Percentiles rank a stretch among this genome's conserved stretches.
Evolutionary conservation across 2,888 invertebrate genomes (phyloP).

Genomic region (Nomada ruficornis): DNA sequence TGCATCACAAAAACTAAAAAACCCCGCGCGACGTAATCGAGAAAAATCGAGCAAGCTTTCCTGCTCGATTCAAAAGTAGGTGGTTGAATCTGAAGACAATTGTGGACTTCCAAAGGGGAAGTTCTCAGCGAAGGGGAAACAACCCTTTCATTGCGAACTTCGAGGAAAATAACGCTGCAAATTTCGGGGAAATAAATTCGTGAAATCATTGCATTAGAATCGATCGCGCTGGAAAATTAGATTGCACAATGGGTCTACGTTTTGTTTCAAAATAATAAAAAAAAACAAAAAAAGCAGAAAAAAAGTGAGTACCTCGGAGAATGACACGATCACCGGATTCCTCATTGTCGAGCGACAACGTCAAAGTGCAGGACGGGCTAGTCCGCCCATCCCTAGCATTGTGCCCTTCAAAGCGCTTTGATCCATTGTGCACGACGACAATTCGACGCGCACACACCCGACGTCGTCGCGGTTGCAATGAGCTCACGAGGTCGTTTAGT

Average conservation of each 20-base stretch:
- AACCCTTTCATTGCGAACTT: no score
- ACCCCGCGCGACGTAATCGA: no score
- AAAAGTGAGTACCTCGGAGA: constrained; percentile 50
- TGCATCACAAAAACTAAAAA: no score
- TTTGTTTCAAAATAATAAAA: background rate
- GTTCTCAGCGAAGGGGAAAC: no score
- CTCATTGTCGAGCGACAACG: constrained; percentile 44
- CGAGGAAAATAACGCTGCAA: no score
- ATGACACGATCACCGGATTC: constrained; percentile 55
- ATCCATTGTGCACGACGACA: constrained; percentile 64
- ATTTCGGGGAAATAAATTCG: no score
- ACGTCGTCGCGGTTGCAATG: constrained; percentile 38
- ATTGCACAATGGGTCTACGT: background rate
- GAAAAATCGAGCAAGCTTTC: no score
- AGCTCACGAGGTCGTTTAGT: constrained; percentile 58
- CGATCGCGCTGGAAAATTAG: no score
- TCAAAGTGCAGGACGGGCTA: constrained; percentile 64
- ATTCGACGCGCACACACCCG: constrained; percentile 56
- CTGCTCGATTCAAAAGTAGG: no score
- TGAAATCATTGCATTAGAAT: no score
- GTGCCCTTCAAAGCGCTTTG: constrained; percentile 65
- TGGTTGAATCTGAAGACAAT: no score
- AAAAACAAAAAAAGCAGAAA: background rate
- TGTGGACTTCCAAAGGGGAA: no score
- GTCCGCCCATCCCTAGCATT: constrained; percentile 79